These are phyloP conservation scores for Oryzias melastigma DNA, from an alignment of 2,113 vertebrate genomes.

Conservation along the genomic window DNA sequence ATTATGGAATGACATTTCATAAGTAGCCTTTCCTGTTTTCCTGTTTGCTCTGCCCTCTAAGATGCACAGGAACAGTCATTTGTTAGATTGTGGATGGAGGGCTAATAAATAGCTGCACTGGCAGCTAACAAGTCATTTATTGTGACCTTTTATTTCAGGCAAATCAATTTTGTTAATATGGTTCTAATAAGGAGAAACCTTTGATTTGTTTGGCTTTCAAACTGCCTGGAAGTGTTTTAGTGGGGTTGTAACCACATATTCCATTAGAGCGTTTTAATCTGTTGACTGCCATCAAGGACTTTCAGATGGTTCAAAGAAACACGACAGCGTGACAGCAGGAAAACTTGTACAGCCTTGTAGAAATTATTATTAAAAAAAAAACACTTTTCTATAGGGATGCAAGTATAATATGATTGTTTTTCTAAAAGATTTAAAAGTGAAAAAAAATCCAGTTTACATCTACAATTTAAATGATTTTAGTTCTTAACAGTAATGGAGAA, in stretches of 20 bases:
- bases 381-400: not conserved
- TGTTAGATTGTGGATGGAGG: constrained; percentile 67
- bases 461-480: too few species aligned
- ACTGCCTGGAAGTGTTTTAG: constrained; percentile 43
- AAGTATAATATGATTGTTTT: too few species aligned
- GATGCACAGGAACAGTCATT: constrained; percentile 56
- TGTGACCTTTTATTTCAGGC: constrained; percentile 78
- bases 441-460: too few species aligned
- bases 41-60: constrained; percentile 62
- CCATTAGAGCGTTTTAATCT: constrained; percentile 31
- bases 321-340: constrained; percentile 10
- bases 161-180: constrained; percentile 77
- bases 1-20: constrained; percentile 77
- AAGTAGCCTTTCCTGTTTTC: constrained; percentile 48
- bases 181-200: constrained; percentile 64
- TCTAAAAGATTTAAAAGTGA: too few species aligned
- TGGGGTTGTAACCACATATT: constrained; percentile 23
- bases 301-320: constrained; percentile 34
- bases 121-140: constrained; percentile 72
- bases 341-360: not conserved
- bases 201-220: constrained; percentile 64
- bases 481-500: too few species aligned
- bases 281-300: constrained; percentile 48
- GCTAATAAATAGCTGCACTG: constrained; percentile 67
- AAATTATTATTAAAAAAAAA: not conserved